These are phyloP conservation scores for Drosophila emarginata DNA, from an alignment of 2,888 invertebrate genomes.

Conservation along the genomic window DNA sequence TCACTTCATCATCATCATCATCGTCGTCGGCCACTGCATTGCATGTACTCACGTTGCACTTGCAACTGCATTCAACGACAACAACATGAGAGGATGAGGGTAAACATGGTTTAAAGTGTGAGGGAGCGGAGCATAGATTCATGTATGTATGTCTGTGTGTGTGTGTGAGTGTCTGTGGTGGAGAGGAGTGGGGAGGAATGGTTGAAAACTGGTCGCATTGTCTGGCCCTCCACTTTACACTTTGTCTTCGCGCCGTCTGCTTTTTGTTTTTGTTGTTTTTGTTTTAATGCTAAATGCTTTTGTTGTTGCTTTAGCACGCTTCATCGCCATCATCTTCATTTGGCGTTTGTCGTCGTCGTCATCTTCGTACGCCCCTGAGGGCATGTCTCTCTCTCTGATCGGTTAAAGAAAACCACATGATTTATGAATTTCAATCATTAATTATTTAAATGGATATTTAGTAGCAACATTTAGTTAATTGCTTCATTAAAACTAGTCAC, in stretches of 20 bases:
- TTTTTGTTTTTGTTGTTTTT: slow-evolving; percentile 36
- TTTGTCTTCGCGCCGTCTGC: slow-evolving; percentile 59
- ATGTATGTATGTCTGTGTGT: slow-evolving; percentile 1
- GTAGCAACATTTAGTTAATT: slow-evolving; percentile 1
- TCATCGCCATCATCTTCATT: slow-evolving; percentile 10
- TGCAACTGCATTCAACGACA: slow-evolving; percentile 41
- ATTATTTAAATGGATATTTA: background rate
- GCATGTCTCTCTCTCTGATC: background rate
- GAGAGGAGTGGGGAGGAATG: slow-evolving; percentile 4
- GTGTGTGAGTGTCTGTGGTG: background rate
- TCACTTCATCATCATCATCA: slow-evolving; percentile 1
- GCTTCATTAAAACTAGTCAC: background rate
- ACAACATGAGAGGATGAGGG: background rate
- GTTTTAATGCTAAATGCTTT: slow-evolving; percentile 70
- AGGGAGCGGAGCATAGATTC: background rate
- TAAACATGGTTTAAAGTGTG: slow-evolving; percentile 8
- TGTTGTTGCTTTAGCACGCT: slow-evolving; percentile 56
- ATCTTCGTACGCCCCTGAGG: slow-evolving; percentile 21
- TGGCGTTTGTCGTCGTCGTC: slow-evolving; percentile 10
- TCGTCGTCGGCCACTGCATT: slow-evolving; percentile 22
- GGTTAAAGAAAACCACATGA: slow-evolving; percentile 6
- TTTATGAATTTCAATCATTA: slow-evolving; percentile 9
- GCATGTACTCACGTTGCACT: slow-evolving; percentile 41
- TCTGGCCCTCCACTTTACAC: slow-evolving; percentile 70
- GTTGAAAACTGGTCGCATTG: slow-evolving; percentile 62